phyloP scores from a whole-genome alignment of 64 coral and sea anemone genomes.

The Montipora sp. region DNA sequence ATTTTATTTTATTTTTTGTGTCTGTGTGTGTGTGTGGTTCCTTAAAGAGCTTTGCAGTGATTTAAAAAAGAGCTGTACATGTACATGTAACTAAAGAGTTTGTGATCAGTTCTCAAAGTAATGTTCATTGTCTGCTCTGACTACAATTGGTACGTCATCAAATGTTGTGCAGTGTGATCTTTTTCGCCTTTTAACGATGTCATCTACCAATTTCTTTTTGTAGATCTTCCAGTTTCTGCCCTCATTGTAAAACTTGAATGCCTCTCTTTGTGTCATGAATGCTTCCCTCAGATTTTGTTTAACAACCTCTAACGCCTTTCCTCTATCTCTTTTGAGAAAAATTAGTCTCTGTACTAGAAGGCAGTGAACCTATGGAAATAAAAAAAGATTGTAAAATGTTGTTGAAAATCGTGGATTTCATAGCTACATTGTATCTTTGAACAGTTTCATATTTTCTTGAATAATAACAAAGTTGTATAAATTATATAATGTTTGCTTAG shows the following conservation, averaged over 20 bases:
- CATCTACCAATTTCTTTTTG: conserved; percentile 86
- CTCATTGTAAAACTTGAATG: conserved; percentile 66
- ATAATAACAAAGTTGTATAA: no score
- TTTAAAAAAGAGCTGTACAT: no score
- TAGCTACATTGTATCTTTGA: no score
- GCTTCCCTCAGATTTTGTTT: conserved; percentile 48
- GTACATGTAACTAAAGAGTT: no score
- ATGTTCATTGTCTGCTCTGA: conserved; percentile 75
- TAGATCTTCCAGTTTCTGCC: conserved; percentile 94
- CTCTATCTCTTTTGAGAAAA: conserved; percentile 76
- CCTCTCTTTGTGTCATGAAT: conserved; percentile 74
- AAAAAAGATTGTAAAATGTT: not conserved
- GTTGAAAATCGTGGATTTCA: not conserved
- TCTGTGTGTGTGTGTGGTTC: no score
- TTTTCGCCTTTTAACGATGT: conserved; percentile 67
- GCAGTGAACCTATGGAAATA: conserved; percentile 75
- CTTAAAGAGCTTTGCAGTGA: no score
- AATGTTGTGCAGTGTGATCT: conserved; percentile 71
- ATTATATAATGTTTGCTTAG: no score
- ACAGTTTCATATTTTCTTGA: no score
- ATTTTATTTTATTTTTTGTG: no score
- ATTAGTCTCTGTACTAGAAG: conserved; percentile 79
- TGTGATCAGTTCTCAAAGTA: conserved; percentile 48
- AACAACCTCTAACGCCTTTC: conserved; percentile 62
- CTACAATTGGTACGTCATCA: conserved; percentile 84